Evolutionary conservation across 2,113 vertebrate species (phyloP).

Genomic region (Cyprinodon tularosa): DNA sequence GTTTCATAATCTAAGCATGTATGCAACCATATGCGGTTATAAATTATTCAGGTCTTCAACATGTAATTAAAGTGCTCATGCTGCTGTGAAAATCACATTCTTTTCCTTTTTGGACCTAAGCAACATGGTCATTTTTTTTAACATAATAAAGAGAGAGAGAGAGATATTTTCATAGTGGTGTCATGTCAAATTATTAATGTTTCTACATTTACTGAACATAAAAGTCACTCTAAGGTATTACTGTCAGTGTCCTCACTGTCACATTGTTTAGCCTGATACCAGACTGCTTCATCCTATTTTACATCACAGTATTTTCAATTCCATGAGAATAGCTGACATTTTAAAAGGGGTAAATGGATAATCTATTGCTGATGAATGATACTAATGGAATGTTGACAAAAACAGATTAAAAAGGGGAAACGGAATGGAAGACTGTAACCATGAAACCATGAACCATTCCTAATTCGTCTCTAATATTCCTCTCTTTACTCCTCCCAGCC

Average conservation of each 20-base stretch:
- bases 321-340: neutral
- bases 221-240: neutral
- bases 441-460: neutral
- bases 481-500: conserved; percentile 26
- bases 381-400: neutral
- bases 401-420: neutral
- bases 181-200: neutral
- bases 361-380: neutral
- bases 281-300: neutral
- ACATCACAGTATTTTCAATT: neutral
- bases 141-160: no score
- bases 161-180: no score
- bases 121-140: no score
- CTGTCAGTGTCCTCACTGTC: neutral
- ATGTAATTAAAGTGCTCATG: no score
- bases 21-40: no score
- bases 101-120: no score
- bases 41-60: no score
- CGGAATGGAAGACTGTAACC: neutral
- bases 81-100: no score
- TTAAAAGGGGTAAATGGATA: neutral
- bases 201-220: neutral
- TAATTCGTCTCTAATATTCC: neutral
- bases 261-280: neutral
- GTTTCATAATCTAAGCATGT: no score